Base-by-base conservation (phyloP, 2,113 vertebrate genomes). In the Megaceryle torquata region DNA sequence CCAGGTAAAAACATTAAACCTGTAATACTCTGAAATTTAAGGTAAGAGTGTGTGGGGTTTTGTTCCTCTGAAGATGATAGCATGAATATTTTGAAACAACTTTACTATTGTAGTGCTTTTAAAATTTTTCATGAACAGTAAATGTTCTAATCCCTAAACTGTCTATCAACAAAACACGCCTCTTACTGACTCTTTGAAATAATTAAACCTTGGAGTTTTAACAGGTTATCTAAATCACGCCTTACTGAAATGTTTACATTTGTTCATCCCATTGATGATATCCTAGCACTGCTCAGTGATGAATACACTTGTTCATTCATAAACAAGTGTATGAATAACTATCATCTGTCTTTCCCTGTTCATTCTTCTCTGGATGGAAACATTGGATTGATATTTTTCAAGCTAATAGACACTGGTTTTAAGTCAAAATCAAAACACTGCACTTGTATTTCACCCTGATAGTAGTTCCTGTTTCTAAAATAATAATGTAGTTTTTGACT, bases 21-120 rank as follows among this genome's bases (percentile, higher is more conserved):
- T 26, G 33, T 41, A 68, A 61, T 87, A 28, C 37, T 87, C 71
- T 81, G 39, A 92, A 82, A 71, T 82, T 29, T 82, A 21, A 81
- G 21, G 5, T 68, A 71, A 82, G 12, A 16, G 37, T 43, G 50
- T 31, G 8, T 29, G 2, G 3, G 5, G 13, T 1, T 0, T 5
- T 26, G 57, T 17, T 11, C 6, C 26, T 18, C 24, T 59, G 28
- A 82, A 88, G 81, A 85, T n/a, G n/a, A 35, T 54, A 39, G 7
- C 53, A 14, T 13, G 4, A 87, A 12, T 95, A 44, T 18, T 81
- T 82, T 61, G 26, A 86, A 72, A 17, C 50, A 71, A n/a, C 35
- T 86, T 46, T 51, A 61, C 25, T 39, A 74, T 51, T 15, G 9
- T 53, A 20, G 3, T 43, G 5, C 11, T 89, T 88, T 82, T 26